Evolutionary conservation across 2,888 invertebrate species (phyloP), one percentile per base, ranked within the genome.

Genomic region (Cotesia congregata): DNA sequence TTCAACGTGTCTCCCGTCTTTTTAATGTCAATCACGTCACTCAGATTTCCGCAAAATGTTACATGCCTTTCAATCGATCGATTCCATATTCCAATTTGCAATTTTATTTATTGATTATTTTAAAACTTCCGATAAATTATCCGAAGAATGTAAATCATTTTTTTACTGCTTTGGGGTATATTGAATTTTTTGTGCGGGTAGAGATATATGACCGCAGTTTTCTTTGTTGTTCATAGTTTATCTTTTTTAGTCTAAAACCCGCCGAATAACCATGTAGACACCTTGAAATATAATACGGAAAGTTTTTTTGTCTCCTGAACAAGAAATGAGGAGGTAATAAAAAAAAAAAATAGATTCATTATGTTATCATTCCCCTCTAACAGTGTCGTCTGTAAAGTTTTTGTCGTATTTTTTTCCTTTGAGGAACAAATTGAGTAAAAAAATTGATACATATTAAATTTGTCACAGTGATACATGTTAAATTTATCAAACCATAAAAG

Each of bases 1-100:
- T 60, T 67, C 41, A 12, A 50, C 12, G 4, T 50, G 7, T 20
- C 17, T 38, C 50, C 41, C 50, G n/a, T 38, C 65, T 74, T 38
- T 70, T 62, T 67, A 59, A 38, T 39, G 61, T 59, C 69, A 67
- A 72, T 75, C 74, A 71, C 39, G 30, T 38, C 40, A 65, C 74
- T 77, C 79, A 70, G 64, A 77, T 79, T 78, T 76, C 65, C 41
- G 65, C 74, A 61, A 38, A 15, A 41, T 59, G 6, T 61, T 71
- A 60, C 41, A 30, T 69, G 50, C 39, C 7, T 38, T 6, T 41
- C 30, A 73, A 39, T 67, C 39, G 67, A 73, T 73, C 15, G 6
- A n/a, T 30, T 72, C 20, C 68, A 30, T 30, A 30, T 30, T 30
- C 30, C 30, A 3, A 30, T 4, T 30, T 30, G 30, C 30, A 30